Evolutionary conservation across 2,888 invertebrate genomes (phyloP), one percentile per base, ranked within the genome.

Genomic region (Chromoteleia sp.): DNA sequence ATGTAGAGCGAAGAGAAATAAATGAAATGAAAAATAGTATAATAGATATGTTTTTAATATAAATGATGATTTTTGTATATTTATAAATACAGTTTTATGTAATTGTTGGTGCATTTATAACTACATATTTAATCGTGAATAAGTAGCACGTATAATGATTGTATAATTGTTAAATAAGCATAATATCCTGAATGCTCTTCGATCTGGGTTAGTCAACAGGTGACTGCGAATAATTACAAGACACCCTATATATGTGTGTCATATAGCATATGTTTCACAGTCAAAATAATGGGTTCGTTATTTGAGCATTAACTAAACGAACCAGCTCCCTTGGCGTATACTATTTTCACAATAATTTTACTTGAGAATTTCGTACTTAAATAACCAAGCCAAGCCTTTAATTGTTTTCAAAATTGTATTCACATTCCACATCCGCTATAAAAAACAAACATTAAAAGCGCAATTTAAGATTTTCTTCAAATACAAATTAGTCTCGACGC

Each of bases 181-280:
- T n/a, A 39, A 6, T 39, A 36, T 14, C 21, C 33, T 25, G 30
- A 29, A 17, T 58, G 8, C 41, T 21, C 39, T 21, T 39, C 12
- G 14, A 41, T 14, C 43, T 43, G 29, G 43, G 59, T 59, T 59
- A 43, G 25, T 43, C 29, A 15, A 43, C 61, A 61, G 61, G 61
- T 61, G 61, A 41, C 29, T 39, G 39, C 10, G 29, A 58, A 29
- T 63, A 52, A 70, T 17, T 70, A 14, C 33, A 33, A 33, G 58
- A 70, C 70, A 58, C 70, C 70, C 58, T 70, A 50, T 70, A 58
- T 58, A 70, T 70, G 70, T 70, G 58, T 70, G 70, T 70, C 70
- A 70, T 58, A 45, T 58, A 29, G 39, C 70, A 58, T 17, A 58
- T 70, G 70, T 70, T 56, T 36, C 36, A 14, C 36, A 45, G 45